Conservation (phyloP, 2,888 invertebrate genomes). For the Colletes collaris region DNA sequence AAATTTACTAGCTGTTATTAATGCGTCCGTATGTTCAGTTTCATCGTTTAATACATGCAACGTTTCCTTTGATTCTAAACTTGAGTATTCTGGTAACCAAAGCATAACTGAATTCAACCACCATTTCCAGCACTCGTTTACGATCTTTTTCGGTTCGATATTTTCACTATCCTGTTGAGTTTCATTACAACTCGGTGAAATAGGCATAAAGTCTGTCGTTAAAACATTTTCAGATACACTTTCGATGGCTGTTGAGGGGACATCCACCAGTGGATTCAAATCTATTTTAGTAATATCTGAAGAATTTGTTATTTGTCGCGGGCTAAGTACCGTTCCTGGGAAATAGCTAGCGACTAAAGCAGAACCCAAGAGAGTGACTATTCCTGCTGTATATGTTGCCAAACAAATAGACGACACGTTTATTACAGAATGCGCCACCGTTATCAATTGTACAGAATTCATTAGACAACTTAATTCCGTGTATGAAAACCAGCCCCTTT, state of each 20-base stretch:
- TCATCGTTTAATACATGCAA: conserved; percentile 41
- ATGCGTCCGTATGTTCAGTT: conserved; percentile 52
- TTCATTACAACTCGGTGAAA: conserved; percentile 37
- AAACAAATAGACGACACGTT: conserved; percentile 85
- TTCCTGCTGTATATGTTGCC: conserved; percentile 86
- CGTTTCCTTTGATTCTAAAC: conserved; percentile 35
- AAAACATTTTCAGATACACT: conserved; percentile 31
- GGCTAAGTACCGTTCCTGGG: conserved; percentile 74
- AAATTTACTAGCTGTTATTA: conserved; percentile 62
- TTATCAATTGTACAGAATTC: conserved; percentile 82
- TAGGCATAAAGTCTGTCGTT: conserved; percentile 27
- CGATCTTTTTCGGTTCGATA: conserved; percentile 14
- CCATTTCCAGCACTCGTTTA: conserved; percentile 70
- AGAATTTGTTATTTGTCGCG: conserved; percentile 57
- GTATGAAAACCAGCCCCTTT: conserved; percentile 93
- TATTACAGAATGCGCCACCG: conserved; percentile 84
- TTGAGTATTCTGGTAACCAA: conserved; percentile 74
- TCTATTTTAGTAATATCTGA: conserved; percentile 41
- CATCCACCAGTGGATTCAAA: conserved; percentile 38
- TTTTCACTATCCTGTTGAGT: conserved; percentile 42
- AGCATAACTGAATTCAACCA: conserved; percentile 75
- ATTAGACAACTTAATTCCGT: conserved; percentile 88
- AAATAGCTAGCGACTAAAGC: conserved; percentile 82
- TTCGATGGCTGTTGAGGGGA: conserved; percentile 33
- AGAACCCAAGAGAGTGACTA: conserved; percentile 86